These are phyloP conservation scores for Macrobrachium nipponense DNA, from an alignment of 1,140 invertebrate genomes.

Conservation along the genomic window DNA sequence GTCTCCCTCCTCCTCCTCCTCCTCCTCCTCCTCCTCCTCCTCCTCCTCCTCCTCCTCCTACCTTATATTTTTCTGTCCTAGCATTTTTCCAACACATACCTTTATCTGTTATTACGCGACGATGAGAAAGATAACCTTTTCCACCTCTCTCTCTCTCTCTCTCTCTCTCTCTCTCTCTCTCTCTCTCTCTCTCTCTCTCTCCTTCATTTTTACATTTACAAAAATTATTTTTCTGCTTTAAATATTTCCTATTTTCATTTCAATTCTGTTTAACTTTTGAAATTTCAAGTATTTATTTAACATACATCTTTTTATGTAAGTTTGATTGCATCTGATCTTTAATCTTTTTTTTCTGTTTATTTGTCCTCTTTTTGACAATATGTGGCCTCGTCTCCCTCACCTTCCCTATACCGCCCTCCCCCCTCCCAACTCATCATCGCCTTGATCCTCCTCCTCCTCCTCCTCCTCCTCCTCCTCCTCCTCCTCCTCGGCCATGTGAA, in stretches of 20 bases:
- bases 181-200: not conserved
- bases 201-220: not conserved
- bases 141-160: too few species aligned
- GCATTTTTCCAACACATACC: too few species aligned
- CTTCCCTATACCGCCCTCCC: not conserved
- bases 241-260: not conserved
- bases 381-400: not conserved
- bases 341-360: not conserved
- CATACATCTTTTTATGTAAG: not conserved
- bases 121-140: too few species aligned
- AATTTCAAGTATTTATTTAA: not conserved
- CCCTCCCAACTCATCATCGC: not conserved
- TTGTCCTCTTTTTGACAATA: not conserved
- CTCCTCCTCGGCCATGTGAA: not conserved
- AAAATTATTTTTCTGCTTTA: not conserved
- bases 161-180: too few species aligned
- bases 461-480: not conserved
- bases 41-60: not conserved
- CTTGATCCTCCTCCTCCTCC: not conserved
- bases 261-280: not conserved
- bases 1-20: not conserved
- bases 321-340: not conserved
- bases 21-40: not conserved
- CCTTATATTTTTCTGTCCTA: too few species aligned
- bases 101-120: too few species aligned